Conservation (phyloP, 2,113 vertebrate genomes). For the Rattus norvegicus region GRCr8 NC_086036.1:72229001-72229500, state of each 20-base stretch:
- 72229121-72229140: neutral
- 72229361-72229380: neutral
- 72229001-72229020: neutral
- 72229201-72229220: neutral
- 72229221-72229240: neutral
- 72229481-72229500: neutral
- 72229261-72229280: neutral
- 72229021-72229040: neutral
- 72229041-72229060: neutral
- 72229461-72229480: neutral
- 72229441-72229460: neutral
- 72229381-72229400: constrained; percentile 21
- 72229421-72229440: neutral
- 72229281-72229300: neutral
- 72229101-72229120: neutral
- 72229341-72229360: neutral
- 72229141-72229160: neutral
- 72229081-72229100: neutral
- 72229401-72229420: neutral
- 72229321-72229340: neutral
- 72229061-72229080: neutral
- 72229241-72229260: constrained; percentile 29
- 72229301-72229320: neutral
- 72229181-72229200: neutral
- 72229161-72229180: neutral